These are phyloP conservation scores for Helostoma temminkii DNA, from an alignment of 2,797 vertebrate genomes.

Conservation along the genomic window DNA sequence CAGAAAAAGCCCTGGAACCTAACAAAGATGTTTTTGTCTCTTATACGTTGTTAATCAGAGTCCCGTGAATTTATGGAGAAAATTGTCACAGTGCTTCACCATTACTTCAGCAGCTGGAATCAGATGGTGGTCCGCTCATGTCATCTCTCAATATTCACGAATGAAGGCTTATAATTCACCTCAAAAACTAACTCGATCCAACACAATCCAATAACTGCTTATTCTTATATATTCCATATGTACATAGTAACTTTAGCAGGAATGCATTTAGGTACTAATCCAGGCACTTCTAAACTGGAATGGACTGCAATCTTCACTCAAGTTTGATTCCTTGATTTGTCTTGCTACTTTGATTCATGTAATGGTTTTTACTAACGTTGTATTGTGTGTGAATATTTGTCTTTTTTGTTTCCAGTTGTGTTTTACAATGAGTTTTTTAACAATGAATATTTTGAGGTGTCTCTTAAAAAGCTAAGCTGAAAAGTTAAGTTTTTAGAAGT, in stretches of 20 bases:
- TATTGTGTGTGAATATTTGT: neutral
- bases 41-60: neutral
- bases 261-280: neutral
- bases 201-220: neutral
- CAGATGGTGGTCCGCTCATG: too few species aligned
- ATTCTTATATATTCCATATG: neutral
- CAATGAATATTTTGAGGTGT: neutral
- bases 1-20: constrained; percentile 14
- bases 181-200: too few species aligned
- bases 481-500: too few species aligned
- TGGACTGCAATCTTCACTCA: too few species aligned
- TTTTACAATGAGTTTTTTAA: neutral
- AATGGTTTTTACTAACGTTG: neutral
- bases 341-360: neutral
- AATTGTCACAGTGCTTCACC: neutral
- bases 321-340: neutral
- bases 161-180: too few species aligned
- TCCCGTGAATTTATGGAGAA: neutral
- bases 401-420: neutral
- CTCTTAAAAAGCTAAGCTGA: neutral
- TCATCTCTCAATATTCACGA: too few species aligned
- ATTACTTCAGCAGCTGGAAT: neutral
- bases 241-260: too few species aligned
- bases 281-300: too few species aligned
- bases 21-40: constrained; percentile 5